Percentiles rank a stretch among this genome's conserved stretches.
phyloP scores from a whole-genome alignment of 2,113 vertebrate genomes.

The Tetraodon nigroviridis region DNA sequence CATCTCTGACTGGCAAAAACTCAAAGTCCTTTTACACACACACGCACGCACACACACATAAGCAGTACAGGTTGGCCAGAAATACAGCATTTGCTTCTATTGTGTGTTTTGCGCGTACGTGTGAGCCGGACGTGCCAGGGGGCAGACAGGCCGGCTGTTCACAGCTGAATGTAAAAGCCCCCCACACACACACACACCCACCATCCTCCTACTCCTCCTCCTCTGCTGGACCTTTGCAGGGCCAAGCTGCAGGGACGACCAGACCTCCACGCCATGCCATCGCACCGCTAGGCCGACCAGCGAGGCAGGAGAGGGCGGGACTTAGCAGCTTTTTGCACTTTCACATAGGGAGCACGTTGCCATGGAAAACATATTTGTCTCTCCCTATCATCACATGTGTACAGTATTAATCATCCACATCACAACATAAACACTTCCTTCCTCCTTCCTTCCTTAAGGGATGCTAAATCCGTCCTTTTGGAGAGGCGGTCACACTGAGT shows the following conservation, averaged over 20 bases:
- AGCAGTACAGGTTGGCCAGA: conserved; percentile 24
- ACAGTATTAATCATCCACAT: not conserved
- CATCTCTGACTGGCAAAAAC: conserved; percentile 36
- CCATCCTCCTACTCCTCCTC: conserved; percentile 8
- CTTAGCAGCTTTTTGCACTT: too few species aligned
- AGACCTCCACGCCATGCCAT: conserved; percentile 13
- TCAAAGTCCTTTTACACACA: conserved; percentile 23
- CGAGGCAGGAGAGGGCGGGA: conserved; percentile 1
- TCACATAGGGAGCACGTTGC: too few species aligned
- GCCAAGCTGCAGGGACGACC: conserved; percentile 47
- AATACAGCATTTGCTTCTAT: conserved; percentile 29
- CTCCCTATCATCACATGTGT: conserved; percentile 8
- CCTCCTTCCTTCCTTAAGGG: conserved; percentile 10
- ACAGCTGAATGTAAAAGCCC: conserved; percentile 33
- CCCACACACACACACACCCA: conserved; percentile 6
- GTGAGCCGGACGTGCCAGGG: conserved; percentile 61
- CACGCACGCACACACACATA: conserved; percentile 2
- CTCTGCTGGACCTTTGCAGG: conserved; percentile 6
- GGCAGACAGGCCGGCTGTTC: conserved; percentile 62
- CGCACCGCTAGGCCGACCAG: conserved; percentile 24
- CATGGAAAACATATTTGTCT: conserved; percentile 11
- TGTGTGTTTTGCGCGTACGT: conserved; percentile 15
- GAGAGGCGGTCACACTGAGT: conserved; percentile 29
- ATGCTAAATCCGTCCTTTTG: conserved; percentile 10
- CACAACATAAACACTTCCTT: conserved; percentile 29